Conservation (phyloP, 1,140 invertebrate genomes). For the Papilio helenus region DNA sequence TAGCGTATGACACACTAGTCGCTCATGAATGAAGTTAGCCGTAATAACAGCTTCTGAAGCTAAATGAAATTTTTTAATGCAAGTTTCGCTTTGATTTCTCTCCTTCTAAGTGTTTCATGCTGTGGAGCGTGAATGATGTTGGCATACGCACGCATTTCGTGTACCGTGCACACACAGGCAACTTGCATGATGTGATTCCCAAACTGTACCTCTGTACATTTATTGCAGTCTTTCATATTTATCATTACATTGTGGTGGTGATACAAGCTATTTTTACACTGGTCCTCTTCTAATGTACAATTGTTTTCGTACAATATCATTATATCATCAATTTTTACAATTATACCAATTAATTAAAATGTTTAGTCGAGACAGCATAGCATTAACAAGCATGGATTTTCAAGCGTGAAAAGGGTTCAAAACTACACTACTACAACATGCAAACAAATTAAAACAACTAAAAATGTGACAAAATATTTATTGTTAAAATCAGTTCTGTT, state of each 20-base stretch:
- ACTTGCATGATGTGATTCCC: conserved; percentile 37
- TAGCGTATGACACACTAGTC: conserved; percentile 58
- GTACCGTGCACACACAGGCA: conserved; percentile 50
- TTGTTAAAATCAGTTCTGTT: conserved; percentile 82
- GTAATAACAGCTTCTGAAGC: conserved; percentile 58
- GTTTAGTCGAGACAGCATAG: conserved; percentile 66
- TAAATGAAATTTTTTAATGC: conserved; percentile 58
- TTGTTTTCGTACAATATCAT: conserved; percentile 15
- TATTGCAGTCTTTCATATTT: not conserved
- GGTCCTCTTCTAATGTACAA: conserved; percentile 26
- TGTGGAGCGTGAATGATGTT: conserved; percentile 56
- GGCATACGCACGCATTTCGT: conserved; percentile 49
- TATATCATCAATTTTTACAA: conserved; percentile 9
- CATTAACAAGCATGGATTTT: conserved; percentile 72
- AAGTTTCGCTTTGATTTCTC: conserved; percentile 50
- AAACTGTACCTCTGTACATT: conserved; percentile 31
- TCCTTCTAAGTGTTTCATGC: conserved; percentile 62
- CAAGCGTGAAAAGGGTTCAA: conserved; percentile 61
- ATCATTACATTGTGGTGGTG: not conserved
- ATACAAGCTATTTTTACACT: conserved; percentile 24
- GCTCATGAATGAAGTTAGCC: conserved; percentile 63
- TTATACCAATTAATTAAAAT: conserved; percentile 36
- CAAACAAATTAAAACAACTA: conserved; percentile 77
- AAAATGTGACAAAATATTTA: conserved; percentile 74
- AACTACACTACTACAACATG: conserved; percentile 49